Conservation (phyloP, 2,888 invertebrate genomes). For the Tolmerus cingulatus region DNA sequence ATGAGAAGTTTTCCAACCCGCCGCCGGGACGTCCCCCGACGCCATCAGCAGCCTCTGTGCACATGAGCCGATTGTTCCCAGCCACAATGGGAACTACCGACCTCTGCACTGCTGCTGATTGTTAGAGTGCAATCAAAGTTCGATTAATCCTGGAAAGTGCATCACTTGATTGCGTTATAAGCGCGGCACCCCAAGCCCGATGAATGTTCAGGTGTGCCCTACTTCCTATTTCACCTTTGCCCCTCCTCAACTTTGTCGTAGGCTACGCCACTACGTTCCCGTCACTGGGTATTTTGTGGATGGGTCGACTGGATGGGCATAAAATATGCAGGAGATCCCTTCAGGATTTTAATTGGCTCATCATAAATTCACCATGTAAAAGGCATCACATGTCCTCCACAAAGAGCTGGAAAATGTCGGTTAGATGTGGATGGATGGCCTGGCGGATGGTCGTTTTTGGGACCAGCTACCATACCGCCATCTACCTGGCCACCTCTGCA, state of each 20-base stretch:
- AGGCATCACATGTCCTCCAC: conserved; percentile 19
- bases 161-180: conserved; percentile 34
- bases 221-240: not conserved
- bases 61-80: conserved; percentile 1
- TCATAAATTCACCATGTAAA: conserved; percentile 57
- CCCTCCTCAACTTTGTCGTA: not conserved
- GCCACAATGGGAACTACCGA: not conserved
- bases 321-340: conserved; percentile 23
- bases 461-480: not conserved
- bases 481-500: not conserved
- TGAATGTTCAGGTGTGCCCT: conserved; percentile 23
- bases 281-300: not conserved
- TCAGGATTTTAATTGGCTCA: conserved; percentile 59
- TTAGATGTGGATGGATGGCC: conserved; percentile 19
- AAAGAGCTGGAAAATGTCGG: conserved; percentile 21
- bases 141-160: conserved; percentile 36
- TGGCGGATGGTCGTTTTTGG: not conserved
- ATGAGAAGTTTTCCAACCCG: not conserved
- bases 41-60: not conserved
- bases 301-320: not conserved
- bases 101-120: conserved; percentile 23
- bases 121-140: conserved; percentile 35
- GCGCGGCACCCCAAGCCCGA: not conserved
- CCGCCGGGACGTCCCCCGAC: not conserved
- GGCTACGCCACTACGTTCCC: not conserved